Base-by-base conservation (phyloP, 2,113 vertebrate genomes). In the Archocentrus centrarchus region DNA sequence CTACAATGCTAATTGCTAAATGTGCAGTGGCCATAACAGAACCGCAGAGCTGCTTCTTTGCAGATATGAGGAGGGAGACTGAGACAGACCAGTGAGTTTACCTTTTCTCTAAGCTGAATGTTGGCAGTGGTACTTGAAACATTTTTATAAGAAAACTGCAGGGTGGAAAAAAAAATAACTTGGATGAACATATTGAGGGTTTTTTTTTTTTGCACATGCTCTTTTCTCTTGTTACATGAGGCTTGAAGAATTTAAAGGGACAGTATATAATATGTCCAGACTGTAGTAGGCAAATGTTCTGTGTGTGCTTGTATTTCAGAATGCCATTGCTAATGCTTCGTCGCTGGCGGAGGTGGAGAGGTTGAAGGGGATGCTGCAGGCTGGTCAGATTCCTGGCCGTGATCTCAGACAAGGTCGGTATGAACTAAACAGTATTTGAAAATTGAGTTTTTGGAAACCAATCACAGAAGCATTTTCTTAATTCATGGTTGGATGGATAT, bases 281-380 rank as follows among this genome's bases (percentile, higher is more conserved):
- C 14, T 58, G 13, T 37, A 4, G 13, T 20, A 50, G 27, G 60
- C 44, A 13, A 20, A 17, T 53, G 1, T 35, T 68, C 6, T 0
- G 0, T 24, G 10, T 1, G 1, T 59, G 15, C 80, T 75, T 82
- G 55, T 3, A 2, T 86, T 88, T 81, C 78, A 99, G 98, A 95
- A 96, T 24, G 98, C 98, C 17, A 99, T 99, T 17, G 97, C 97
- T 0, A 99, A 97, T 1, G 98, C 98, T 0, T 97, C 98, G 0
- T 99, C 98, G 0, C 59, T 99, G 95, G 98, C 97, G 0, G 98
- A 99, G 91, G 98, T 99, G 91, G 98, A 99, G 88, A 89, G 98
- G 82, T 93, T 99, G 80, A 99, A 98, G 20, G 98, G 98, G 1
- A 93, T 99, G 89, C 94, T 99, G 32, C 98, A 99, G 94, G 96